Evolutionary conservation across 2,113 vertebrate genomes (phyloP), one percentile per base, ranked within the genome.

Genomic region (Erythrolamprus reginae): DNA sequence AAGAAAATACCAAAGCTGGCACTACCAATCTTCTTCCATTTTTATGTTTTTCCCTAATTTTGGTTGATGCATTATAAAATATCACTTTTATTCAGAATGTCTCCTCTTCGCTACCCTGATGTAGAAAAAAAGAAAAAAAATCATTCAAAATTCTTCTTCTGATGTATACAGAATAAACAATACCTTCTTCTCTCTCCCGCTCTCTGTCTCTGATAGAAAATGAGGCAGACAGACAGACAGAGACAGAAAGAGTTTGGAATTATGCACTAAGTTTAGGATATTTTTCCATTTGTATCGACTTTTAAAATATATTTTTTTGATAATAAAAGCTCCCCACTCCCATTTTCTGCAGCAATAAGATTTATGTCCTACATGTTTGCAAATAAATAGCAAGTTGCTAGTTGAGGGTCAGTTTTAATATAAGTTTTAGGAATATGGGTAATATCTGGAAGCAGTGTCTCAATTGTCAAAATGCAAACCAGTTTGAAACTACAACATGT

Each of bases 21-120:
- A 87, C 48, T 82, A 42, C 50, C 51, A 24, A 47, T 82, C 61
- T 87, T 82, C 51, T 82, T 51, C 50, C 52, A 38, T n/a, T 87
- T 33, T 90, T 86, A 82, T 84, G 50, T 55, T 86, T 61, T 38
- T 86, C 24, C 10, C 84, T 90, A 86, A 86, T 86, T 65, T 86
- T 52, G 33, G 51, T 47, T 55, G 19, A 5, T 90, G 13, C 58
- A 82, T 45, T 90, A 4, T 53, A 28, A 89, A 55, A 89, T 58
- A 42, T 48, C 51, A 48, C 10, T 87, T 82, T 53, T 23, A 24
- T 38, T 87, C 26, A 28, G 10, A 26, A 61, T 53, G 58, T 53
- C 15, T 70, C 89, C 26, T 86, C 33, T n/a, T 85, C 10, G 2
- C 5, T 26, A 38, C 28, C 10, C 17, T 28, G 6, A 52, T 26